A percentile compares a stretch with the other conserved stretches of the same genome.
Conservation (phyloP, 1,140 invertebrate genomes). For the Drosophila equinoxialis region DNA sequence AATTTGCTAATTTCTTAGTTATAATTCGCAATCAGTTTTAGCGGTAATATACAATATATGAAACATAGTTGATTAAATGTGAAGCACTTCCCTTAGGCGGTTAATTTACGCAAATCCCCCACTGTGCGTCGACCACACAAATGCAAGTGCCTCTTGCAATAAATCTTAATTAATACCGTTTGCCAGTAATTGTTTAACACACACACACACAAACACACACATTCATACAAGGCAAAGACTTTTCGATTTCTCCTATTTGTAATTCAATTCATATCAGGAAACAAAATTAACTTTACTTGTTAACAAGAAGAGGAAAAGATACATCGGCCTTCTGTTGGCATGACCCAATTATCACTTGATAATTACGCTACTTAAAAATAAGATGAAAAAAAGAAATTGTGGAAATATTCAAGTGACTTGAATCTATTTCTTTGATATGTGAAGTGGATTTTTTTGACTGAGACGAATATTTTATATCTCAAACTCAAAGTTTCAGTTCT, state of each 20-base stretch:
- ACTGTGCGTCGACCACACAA: slow-evolving; percentile 33
- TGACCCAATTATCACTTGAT: slow-evolving; percentile 71
- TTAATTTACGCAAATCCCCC: no score
- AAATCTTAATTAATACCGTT: slow-evolving; percentile 68
- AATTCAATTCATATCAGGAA: slow-evolving; percentile 46
- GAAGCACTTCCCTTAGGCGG: no score
- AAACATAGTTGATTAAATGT: no score
- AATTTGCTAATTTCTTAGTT: no score
- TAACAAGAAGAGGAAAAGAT: slow-evolving; percentile 33
- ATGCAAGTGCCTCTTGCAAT: slow-evolving; percentile 49
- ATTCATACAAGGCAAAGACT: not conserved
- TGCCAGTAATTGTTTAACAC: slow-evolving; percentile 37
- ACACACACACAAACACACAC: slow-evolving; percentile 8
- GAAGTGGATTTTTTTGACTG: slow-evolving; percentile 1
- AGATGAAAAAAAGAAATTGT: slow-evolving; percentile 39
- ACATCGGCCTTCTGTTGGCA: slow-evolving; percentile 53
- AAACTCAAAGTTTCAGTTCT: not conserved
- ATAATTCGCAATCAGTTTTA: no score
- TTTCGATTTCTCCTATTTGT: slow-evolving; percentile 47
- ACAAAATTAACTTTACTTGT: slow-evolving; percentile 11
- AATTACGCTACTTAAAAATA: slow-evolving; percentile 42
- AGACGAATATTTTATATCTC: not conserved
- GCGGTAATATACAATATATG: no score
- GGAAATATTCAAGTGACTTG: slow-evolving; percentile 44
- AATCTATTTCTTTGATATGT: not conserved